Evolutionary conservation across 2,113 vertebrate species (phyloP), one percentile per base, ranked within the genome.

Genomic region (Amphilophus citrinellus): DNA sequence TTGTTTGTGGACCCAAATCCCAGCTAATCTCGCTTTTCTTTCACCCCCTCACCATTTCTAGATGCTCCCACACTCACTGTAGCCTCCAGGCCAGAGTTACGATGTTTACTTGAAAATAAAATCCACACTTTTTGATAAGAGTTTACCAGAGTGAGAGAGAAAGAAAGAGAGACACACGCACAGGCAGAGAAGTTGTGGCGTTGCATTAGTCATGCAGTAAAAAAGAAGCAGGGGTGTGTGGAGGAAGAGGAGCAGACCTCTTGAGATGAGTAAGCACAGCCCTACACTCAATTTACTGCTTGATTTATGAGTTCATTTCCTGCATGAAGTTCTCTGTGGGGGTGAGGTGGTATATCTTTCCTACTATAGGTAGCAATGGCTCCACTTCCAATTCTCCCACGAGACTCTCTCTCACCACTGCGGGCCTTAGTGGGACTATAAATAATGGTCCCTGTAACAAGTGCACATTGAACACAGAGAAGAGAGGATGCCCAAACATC

Each of bases 301-400:
- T 95, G 94, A 95, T 95, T 94, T 93, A 95, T 92, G 88, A 93
- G 84, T 92, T 95, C 92, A 93, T 94, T 93, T 95, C 92, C 92
- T 88, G 90, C 81, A 3, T 44, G 24, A 88, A 80, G 77, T 94
- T 91, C 91, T 91, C 92, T 84, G 88, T 59, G 85, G 88, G 91
- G 88, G 88, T 85, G 92, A 91, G 91, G 91, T 87, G 91, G 85
- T 90, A 87, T 93, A 93, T 92, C 84, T 91, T 82, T 88, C 77
- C 90, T 80, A 68, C 91, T 91, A 87, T 89, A 91, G 92, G 90
- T 82, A 89, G 77, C 84, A 7, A 83, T 85, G 78, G 87, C 90
- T 87, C 88, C 91, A 91, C 88, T 89, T 88, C 87, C 86, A 77
- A 81, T 90, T 79, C 68, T 85, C 93, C 91, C 88, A 61, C 30